A percentile compares a stretch with the other conserved stretches of the same genome.
These are phyloP conservation scores for Agrilus planipennis DNA, from an alignment of 1,140 invertebrate genomes.

Conservation along the genomic window DNA sequence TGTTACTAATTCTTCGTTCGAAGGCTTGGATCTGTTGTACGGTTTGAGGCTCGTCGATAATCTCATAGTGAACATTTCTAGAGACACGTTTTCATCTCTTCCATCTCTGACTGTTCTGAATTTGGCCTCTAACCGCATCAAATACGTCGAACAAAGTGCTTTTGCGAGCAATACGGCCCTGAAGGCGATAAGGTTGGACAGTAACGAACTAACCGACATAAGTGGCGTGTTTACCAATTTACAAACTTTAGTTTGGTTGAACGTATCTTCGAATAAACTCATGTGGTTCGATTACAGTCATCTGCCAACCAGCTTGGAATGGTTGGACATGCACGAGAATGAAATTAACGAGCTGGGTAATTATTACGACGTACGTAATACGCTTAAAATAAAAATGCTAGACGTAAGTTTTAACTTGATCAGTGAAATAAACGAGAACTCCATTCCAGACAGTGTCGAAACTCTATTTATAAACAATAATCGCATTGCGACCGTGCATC, in stretches of 20 bases:
- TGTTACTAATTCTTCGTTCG: conserved; percentile 46
- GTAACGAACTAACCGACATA: conserved; percentile 52
- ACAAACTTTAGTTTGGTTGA: conserved; percentile 54
- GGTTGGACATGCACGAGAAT: conserved; percentile 59
- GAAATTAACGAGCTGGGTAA: conserved; percentile 53
- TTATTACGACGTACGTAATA: conserved; percentile 46
- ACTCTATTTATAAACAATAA: conserved; percentile 68
- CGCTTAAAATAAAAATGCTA: conserved; percentile 57
- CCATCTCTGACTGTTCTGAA: conserved; percentile 54
- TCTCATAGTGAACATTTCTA: conserved; percentile 49
- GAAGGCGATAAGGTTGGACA: conserved; percentile 53
- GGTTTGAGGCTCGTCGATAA: conserved; percentile 55
- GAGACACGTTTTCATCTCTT: conserved; percentile 52
- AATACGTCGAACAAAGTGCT: conserved; percentile 47
- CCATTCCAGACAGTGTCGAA: conserved; percentile 60
- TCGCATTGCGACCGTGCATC: conserved; percentile 51
- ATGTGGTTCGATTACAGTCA: conserved; percentile 54
- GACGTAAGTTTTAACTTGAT: conserved; percentile 66
- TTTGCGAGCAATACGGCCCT: conserved; percentile 52
- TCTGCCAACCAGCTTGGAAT: conserved; percentile 53
- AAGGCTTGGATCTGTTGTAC: conserved; percentile 48
- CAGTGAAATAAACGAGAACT: conserved; percentile 49
- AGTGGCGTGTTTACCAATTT: conserved; percentile 53
- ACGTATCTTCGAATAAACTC: conserved; percentile 56
- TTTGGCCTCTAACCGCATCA: conserved; percentile 55